Conservation (phyloP, 2,888 invertebrate species). For the Pandemis heparana region DNA sequence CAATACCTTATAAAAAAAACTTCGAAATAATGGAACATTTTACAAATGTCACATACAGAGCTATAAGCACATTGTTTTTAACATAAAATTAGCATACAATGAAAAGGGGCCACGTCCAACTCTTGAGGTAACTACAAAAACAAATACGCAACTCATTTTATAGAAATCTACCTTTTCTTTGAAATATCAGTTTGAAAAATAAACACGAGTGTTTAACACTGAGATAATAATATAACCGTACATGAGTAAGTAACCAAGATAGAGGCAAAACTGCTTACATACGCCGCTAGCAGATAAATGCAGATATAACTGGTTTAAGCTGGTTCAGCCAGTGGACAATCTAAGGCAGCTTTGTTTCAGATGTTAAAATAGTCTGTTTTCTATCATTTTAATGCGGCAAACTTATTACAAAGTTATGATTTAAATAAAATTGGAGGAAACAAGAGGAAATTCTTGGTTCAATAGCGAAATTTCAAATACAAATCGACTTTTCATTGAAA, state of each 20-base stretch:
- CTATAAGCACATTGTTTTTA: conserved; percentile 38
- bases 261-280: neutral
- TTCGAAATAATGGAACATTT: conserved; percentile 32
- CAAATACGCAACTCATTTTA: conserved; percentile 32
- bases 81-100: conserved; percentile 41
- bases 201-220: neutral
- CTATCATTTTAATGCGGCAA: too few species aligned
- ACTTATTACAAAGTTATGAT: too few species aligned
- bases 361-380: neutral
- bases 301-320: neutral
- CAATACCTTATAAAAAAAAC: conserved; percentile 26
- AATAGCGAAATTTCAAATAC: neutral
- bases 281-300: neutral
- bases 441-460: too few species aligned
- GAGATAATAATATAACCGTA: neutral
- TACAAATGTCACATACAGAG: conserved; percentile 38
- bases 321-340: neutral
- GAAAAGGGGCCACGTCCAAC: conserved; percentile 20
- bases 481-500: neutral
- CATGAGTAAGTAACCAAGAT: neutral
- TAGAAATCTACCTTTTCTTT: neutral
- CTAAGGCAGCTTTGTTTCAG: neutral
- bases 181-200: neutral
- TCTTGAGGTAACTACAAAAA: conserved; percentile 13
- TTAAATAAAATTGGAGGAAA: too few species aligned